Evolutionary conservation across 2,797 vertebrate species (phyloP).

Genomic region (Pantherophis alleghaniensis): DNA sequence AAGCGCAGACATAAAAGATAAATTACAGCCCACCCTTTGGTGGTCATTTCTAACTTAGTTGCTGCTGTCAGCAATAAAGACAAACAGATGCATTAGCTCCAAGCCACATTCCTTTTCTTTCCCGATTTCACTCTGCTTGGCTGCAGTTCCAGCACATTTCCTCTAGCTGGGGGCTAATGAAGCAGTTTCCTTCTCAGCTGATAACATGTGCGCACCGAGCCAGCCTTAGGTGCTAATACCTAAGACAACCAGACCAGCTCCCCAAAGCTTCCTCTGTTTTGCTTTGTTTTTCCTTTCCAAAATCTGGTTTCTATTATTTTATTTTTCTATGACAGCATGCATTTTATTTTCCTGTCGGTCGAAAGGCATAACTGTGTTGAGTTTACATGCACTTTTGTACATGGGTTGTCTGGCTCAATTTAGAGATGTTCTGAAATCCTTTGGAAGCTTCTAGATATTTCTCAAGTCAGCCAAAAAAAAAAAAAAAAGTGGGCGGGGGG

Average conservation of each 20-base stretch:
- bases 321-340: background rate
- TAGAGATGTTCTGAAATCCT: background rate
- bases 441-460: background rate
- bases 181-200: conserved; percentile 55
- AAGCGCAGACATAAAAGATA: background rate
- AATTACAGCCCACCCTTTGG: background rate
- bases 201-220: conserved; percentile 57
- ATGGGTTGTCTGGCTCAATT: background rate
- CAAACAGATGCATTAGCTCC: conserved; percentile 40
- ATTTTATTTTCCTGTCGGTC: background rate
- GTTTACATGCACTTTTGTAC: background rate
- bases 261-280: background rate
- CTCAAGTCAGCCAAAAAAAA: background rate
- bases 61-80: conserved; percentile 32
- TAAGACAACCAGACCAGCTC: conserved; percentile 48
- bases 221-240: conserved; percentile 64
- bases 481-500: too few relatives aligned
- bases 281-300: background rate
- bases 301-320: conserved; percentile 15
- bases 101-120: conserved; percentile 14
- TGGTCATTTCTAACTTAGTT: conserved; percentile 18
- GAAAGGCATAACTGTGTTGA: background rate
- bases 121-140: conserved; percentile 27
- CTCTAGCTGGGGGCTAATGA: conserved; percentile 65
- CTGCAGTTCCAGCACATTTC: conserved; percentile 56